Conservation (phyloP, 2,888 invertebrate genomes). For the Actias luna region DNA sequence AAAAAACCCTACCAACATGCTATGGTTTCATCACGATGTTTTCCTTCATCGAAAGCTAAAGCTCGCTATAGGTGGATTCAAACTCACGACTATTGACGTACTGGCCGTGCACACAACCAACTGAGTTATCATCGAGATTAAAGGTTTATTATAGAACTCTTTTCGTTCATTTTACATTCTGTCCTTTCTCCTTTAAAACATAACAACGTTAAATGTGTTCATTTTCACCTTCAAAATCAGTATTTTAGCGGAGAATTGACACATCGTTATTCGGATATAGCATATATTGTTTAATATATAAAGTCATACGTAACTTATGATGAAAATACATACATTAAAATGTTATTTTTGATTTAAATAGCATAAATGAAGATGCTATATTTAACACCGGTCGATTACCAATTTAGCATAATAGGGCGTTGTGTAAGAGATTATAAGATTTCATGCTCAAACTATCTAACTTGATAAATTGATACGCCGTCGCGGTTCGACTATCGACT, state of each 20-base stretch:
- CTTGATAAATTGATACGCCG: neutral
- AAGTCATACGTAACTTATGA: neutral
- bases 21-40: too few relatives aligned
- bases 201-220: neutral
- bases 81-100: too few relatives aligned
- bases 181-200: neutral
- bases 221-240: neutral
- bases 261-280: neutral
- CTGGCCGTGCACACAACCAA: too few relatives aligned
- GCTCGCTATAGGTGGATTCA: too few relatives aligned
- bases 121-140: too few relatives aligned
- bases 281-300: neutral
- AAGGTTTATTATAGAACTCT: neutral
- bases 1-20: too few relatives aligned
- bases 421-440: neutral
- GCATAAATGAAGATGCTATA: neutral
- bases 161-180: neutral
- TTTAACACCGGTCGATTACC: neutral
- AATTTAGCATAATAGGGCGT: neutral
- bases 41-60: too few relatives aligned
- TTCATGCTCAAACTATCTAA: neutral
- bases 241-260: neutral
- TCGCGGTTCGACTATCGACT: neutral
- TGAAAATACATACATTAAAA: neutral
- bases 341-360: neutral